These are phyloP conservation scores for Protonemura montana DNA, from an alignment of 2,888 invertebrate genomes.

Conservation along the genomic window DNA sequence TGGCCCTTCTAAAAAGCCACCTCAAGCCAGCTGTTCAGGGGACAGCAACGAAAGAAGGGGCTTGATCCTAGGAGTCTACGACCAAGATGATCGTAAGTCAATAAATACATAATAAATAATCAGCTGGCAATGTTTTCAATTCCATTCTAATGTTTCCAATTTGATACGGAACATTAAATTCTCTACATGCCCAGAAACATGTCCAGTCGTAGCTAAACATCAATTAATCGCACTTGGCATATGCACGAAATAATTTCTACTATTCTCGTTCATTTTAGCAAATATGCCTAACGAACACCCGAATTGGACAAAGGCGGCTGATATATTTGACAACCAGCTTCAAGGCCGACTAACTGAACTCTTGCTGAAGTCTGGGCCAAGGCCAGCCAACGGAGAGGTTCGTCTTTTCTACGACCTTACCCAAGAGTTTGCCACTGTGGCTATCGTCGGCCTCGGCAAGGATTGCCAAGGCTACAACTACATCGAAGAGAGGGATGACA, in stretches of 20 bases:
- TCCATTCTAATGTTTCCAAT: neutral
- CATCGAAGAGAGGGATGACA: constrained; percentile 75
- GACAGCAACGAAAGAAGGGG: neutral
- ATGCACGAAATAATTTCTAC: too few relatives aligned
- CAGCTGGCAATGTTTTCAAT: neutral
- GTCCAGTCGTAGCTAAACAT: too few relatives aligned
- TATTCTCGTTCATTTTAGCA: neutral
- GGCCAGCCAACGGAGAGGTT: constrained; percentile 63
- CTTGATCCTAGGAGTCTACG: constrained; percentile 15
- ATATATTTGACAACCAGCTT: neutral
- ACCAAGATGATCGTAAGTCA: neutral
- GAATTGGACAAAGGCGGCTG: neutral
- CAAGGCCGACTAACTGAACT: neutral
- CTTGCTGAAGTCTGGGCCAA: constrained; percentile 55
- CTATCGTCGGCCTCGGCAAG: constrained; percentile 77
- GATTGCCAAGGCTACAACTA: constrained; percentile 72
- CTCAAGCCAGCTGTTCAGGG: constrained; percentile 2
- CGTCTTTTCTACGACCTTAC: constrained; percentile 73
- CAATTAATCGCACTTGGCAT: too few relatives aligned
- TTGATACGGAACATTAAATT: too few relatives aligned
- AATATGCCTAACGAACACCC: neutral
- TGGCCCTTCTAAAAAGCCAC: neutral
- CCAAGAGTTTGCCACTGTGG: constrained; percentile 69
- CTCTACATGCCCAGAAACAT: too few relatives aligned
- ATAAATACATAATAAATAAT: neutral